Conservation (phyloP, 1,140 invertebrate species). For the Samia ricini region DNA sequence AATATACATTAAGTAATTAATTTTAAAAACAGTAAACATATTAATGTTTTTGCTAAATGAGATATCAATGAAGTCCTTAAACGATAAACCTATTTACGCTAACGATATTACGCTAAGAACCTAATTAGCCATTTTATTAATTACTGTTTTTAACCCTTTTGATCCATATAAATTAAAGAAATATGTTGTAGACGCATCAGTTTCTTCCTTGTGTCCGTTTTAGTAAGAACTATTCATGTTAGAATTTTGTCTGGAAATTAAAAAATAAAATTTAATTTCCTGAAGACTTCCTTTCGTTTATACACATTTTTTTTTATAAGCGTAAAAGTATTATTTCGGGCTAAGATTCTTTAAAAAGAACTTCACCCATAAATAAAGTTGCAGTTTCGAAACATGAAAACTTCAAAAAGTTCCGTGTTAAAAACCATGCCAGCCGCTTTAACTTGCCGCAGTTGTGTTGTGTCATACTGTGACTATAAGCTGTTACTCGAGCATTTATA, state of each 20-base stretch:
- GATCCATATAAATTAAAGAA: neutral
- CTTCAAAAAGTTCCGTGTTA: slow-evolving; percentile 8
- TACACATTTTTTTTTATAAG: neutral
- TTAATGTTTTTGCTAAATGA: neutral
- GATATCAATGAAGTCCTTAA: neutral
- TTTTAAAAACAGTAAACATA: neutral
- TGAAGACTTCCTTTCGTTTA: neutral
- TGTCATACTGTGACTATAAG: slow-evolving; percentile 43
- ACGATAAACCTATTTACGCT: neutral
- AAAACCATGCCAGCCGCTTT: slow-evolving; percentile 16
- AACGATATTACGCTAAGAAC: neutral
- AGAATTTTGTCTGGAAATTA: neutral
- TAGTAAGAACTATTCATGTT: neutral
- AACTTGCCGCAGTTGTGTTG: slow-evolving; percentile 38
- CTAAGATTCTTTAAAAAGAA: slow-evolving; percentile 12
- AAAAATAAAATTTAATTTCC: neutral
- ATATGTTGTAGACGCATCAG: neutral
- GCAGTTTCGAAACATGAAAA: slow-evolving; percentile 20
- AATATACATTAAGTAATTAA: neutral
- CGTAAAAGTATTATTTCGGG: slow-evolving; percentile 5
- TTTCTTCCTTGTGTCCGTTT: neutral
- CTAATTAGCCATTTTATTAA: neutral
- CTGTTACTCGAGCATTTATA: slow-evolving; percentile 44
- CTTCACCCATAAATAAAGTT: slow-evolving; percentile 19
- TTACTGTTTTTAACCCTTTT: neutral